A percentile compares a stretch with the other conserved stretches of the same genome.
Conservation (phyloP, 2,113 vertebrate genomes). For the Psittacus erithacus region DNA sequence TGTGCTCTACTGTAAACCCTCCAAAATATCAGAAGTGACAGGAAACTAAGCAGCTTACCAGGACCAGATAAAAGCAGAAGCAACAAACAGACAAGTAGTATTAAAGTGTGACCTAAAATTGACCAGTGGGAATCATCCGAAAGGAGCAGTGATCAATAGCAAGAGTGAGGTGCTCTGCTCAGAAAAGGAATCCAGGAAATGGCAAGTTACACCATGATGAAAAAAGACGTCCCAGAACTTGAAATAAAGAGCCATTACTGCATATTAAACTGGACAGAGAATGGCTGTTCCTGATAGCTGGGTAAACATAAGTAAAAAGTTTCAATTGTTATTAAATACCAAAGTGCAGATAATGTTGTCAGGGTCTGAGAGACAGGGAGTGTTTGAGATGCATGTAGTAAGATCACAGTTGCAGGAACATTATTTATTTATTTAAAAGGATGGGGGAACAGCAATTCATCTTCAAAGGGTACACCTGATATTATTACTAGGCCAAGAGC, state of each 20-base stretch:
- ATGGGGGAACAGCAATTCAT: background rate
- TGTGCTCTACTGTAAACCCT: background rate
- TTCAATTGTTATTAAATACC: background rate
- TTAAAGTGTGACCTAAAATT: background rate
- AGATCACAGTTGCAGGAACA: background rate
- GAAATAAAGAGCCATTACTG: background rate
- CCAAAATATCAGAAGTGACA: background rate
- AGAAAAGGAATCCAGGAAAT: background rate
- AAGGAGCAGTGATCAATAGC: background rate
- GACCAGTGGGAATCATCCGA: background rate
- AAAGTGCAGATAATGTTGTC: background rate
- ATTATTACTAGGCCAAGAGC: background rate
- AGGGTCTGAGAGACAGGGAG: background rate
- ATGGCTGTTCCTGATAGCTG: background rate
- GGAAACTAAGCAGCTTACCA: background rate
- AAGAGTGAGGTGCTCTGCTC: background rate
- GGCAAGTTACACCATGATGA: background rate
- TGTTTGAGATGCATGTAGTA: background rate
- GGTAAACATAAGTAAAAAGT: background rate
- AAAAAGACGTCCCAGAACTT: background rate
- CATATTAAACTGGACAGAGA: background rate
- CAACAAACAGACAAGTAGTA: background rate
- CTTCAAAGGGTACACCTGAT: background rate
- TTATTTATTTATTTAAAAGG: background rate
- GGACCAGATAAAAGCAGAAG: background rate